Conservation (phyloP, 1,140 invertebrate species). For the Microvelia longipes region DNA sequence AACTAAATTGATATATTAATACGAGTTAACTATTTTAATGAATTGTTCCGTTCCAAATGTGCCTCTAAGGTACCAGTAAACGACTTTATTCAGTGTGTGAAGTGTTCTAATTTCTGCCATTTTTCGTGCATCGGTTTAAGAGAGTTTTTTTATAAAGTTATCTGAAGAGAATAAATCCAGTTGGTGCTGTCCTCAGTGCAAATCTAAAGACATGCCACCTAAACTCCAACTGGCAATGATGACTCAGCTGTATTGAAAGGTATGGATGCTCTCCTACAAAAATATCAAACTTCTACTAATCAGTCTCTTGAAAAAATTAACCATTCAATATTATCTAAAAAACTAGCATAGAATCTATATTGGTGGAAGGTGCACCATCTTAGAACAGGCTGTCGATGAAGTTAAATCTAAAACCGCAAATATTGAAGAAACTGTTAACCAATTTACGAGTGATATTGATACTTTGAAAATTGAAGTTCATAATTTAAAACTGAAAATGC, state of each 20-base stretch:
- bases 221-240: not conserved
- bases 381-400: not conserved
- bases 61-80: too few relatives aligned
- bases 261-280: not conserved
- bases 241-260: not conserved
- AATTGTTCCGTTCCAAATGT: too few relatives aligned
- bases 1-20: too few relatives aligned
- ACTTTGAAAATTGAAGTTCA: not conserved
- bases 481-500: not conserved
- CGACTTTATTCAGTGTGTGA: not conserved
- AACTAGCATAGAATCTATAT: not conserved
- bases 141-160: not conserved
- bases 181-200: not conserved
- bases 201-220: not conserved
- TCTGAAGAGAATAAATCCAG: not conserved
- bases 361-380: not conserved
- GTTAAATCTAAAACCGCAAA: not conserved
- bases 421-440: not conserved
- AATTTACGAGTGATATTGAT: not conserved
- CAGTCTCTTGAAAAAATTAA: not conserved
- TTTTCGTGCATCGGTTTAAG: not conserved
- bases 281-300: not conserved
- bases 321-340: not conserved
- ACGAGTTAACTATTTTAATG: too few relatives aligned
- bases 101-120: not conserved